A percentile compares a stretch with the other conserved stretches of the same genome.
Evolutionary conservation across 2,113 vertebrate genomes (phyloP).

Genomic region (Neolamprologus tretocephalus): DNA sequence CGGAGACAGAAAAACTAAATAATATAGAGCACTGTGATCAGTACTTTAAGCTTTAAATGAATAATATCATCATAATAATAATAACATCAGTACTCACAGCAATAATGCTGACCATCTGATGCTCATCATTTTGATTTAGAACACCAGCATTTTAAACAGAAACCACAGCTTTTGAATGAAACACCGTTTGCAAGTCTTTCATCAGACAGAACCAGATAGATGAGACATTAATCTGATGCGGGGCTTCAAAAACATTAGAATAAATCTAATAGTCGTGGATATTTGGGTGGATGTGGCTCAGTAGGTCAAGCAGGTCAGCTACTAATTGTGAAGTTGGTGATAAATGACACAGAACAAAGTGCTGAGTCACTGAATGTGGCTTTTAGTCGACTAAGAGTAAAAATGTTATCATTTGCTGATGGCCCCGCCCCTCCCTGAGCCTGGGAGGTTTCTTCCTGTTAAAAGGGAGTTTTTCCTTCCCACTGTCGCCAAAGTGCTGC

Average conservation of each 20-base stretch:
- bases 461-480: background rate
- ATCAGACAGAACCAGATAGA: background rate
- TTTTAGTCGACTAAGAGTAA: background rate
- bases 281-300: background rate
- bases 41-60: background rate
- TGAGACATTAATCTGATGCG: fast-evolving
- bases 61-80: fast-evolving
- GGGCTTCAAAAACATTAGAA: background rate
- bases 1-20: background rate
- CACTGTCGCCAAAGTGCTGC: background rate
- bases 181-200: background rate
- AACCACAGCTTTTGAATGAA: background rate
- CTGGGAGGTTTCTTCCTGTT: background rate
- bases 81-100: background rate
- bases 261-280: background rate
- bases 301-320: background rate
- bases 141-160: background rate
- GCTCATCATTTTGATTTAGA: background rate
- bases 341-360: background rate
- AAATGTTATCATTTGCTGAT: fast-evolving
- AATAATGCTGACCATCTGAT: background rate
- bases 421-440: background rate
- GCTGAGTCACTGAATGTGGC: background rate
- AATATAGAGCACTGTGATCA: background rate
- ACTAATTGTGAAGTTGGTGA: background rate